phyloP scores from a whole-genome alignment of 2,888 invertebrate species.

The Linyphia triangularis region DNA sequence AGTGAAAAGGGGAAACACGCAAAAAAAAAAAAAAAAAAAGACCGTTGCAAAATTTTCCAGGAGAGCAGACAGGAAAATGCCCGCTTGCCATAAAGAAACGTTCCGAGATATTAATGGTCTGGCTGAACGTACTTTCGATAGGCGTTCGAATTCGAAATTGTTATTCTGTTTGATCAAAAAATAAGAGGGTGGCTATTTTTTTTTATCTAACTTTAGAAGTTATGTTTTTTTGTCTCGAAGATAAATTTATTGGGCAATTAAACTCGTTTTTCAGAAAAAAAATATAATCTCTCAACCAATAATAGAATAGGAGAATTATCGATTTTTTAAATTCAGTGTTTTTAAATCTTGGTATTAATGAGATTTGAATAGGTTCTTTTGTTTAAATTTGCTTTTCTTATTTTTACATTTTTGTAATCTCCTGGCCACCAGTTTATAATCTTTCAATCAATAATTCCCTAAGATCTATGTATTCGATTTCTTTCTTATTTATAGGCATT shows the following conservation, averaged over 20 bases:
- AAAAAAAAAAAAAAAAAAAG: background rate
- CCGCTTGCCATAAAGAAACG: slow-evolving; percentile 5
- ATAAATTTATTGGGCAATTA: slow-evolving; percentile 37
- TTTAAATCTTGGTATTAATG: background rate
- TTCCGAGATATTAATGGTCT: slow-evolving; percentile 47
- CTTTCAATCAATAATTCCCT: background rate
- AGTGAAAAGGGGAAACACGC: background rate
- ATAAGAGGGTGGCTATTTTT: slow-evolving; percentile 8
- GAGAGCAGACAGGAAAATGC: background rate
- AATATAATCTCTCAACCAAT: background rate
- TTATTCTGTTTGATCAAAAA: slow-evolving; percentile 41
- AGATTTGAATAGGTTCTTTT: background rate
- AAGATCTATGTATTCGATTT: no score
- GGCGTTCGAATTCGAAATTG: slow-evolving; percentile 35
- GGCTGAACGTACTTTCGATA: slow-evolving; percentile 46
- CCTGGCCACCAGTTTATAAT: background rate
- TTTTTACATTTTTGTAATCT: background rate
- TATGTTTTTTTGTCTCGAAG: background rate
- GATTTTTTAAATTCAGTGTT: background rate
- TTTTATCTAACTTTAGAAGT: background rate
- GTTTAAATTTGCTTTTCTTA: background rate
- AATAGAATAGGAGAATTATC: background rate
- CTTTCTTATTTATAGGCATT: no score
- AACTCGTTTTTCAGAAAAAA: background rate
- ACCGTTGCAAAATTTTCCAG: background rate